Base-by-base conservation (phyloP, 2,113 vertebrate species). In the Copsychus sechellarum region DNA sequence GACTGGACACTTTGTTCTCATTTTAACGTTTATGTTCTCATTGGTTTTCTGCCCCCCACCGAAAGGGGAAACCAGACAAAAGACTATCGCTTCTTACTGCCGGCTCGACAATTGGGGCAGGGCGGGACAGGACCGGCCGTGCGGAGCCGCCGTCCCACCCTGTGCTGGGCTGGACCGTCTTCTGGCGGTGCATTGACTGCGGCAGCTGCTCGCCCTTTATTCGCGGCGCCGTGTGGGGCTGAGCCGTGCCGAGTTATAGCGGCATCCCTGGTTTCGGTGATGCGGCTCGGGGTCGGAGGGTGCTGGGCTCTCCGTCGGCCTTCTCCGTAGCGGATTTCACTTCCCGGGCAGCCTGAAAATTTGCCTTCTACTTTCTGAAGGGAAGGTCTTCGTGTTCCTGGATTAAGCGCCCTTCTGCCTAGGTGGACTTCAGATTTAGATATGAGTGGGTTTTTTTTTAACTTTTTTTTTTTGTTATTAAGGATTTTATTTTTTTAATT, bases 1-100 rank as follows among this genome's bases (percentile, higher is more conserved):
- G 29, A 60, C 79, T 97, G 97, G 96, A 96, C 97, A 98, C 98
- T 99, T 98, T 98, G 98, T 99, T 99, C 98, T 98, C 97, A 95
- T 98, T 98, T 98, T 98, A 96, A 94, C 98, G 96, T 98, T 98
- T 98, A 98, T 97, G 98, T 98, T 98, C 62, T 98, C 97, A 98
- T 98, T 48, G 26, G 28, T 67, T 93, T 69, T 62, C 29, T 64
- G 40, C 15, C 22, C 51, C 23, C 31, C 58, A 26, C 98, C 97
- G 15, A 98, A 98, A 90, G 88, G 87, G 97, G 97, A 97, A 98
- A 96, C 95, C 97, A 98, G 98, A 99, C 98, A 99, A 99, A 99
- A 99, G 34, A 71, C 31, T 50, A 51, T 70, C 33, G n/a, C 43
- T 82, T 88, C 31, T 83, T 33, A 26, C 47, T 6, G 40, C 20